Evolutionary conservation across 2,113 vertebrate species (phyloP).

Genomic region (Lipotes vexillifer): DNA sequence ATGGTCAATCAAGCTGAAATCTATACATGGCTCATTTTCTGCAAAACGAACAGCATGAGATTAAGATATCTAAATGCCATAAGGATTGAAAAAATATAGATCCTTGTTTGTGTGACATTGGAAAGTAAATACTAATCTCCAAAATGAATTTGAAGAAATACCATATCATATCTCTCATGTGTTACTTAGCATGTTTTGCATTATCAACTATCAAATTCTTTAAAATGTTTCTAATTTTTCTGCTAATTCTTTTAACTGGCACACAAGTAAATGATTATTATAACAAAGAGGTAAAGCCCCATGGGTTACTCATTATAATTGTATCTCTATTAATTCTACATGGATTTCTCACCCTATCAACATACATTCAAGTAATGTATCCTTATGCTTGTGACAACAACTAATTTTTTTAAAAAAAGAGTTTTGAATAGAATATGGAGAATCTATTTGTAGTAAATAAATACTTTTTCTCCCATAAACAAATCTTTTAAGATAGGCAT

Average conservation of each 20-base stretch:
- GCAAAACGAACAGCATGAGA: conserved; percentile 55
- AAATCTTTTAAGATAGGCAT: not conserved
- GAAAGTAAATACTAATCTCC: not conserved
- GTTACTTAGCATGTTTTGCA: not conserved
- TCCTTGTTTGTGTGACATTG: not conserved
- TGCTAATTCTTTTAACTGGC: not conserved
- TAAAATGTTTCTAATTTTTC: not conserved
- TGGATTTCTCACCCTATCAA: not conserved
- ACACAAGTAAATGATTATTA: not conserved
- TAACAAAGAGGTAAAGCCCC: not conserved
- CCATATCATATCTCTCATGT: not conserved
- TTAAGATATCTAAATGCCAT: conserved; percentile 23
- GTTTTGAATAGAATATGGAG: not conserved
- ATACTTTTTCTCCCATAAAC: not conserved
- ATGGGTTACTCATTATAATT: not conserved
- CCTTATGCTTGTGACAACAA: not conserved
- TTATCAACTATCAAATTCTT: not conserved
- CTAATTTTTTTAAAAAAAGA: not conserved
- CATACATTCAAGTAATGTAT: not conserved
- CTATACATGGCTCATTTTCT: conserved; percentile 64
- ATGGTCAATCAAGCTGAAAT: conserved; percentile 47
- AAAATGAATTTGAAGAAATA: not conserved
- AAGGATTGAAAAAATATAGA: not conserved
- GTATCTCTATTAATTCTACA: not conserved
- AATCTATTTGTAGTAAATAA: not conserved